Percentiles rank a stretch among this genome's conserved stretches.
Conservation (phyloP, 1,140 invertebrate genomes). For the Zaprionus ornatus region DNA sequence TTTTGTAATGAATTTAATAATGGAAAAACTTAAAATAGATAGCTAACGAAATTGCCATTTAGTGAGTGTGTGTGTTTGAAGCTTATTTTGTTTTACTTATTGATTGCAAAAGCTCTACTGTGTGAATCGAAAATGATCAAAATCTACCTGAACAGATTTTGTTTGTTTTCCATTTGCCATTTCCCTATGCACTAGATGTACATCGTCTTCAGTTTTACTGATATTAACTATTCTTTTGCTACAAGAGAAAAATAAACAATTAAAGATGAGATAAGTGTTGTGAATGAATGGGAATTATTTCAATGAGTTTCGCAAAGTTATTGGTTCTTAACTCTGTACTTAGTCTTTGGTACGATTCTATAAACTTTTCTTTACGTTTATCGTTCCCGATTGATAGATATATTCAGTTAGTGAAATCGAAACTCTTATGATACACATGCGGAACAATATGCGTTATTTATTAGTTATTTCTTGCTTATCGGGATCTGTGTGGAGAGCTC, state of each 20-base stretch:
- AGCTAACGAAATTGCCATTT: slow-evolving; percentile 58
- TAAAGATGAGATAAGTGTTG: slow-evolving; percentile 67
- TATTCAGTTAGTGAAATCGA: background rate
- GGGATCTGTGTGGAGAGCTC: background rate
- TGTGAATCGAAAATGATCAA: slow-evolving; percentile 72
- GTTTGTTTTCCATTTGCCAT: slow-evolving; percentile 87
- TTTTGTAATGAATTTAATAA: slow-evolving; percentile 50
- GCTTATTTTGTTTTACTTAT: slow-evolving; percentile 8
- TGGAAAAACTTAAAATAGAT: slow-evolving; percentile 62
- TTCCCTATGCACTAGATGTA: slow-evolving; percentile 88
- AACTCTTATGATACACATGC: background rate
- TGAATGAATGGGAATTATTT: slow-evolving; percentile 37
- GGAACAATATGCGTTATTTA: background rate
- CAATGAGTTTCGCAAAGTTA: slow-evolving; percentile 19
- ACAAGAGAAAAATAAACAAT: slow-evolving; percentile 85
- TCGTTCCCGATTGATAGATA: background rate
- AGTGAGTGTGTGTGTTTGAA: slow-evolving; percentile 39
- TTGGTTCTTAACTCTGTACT: slow-evolving; percentile 32
- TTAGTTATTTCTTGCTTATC: background rate
- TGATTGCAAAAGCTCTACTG: slow-evolving; percentile 53
- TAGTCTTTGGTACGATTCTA: slow-evolving; percentile 40
- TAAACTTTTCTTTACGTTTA: background rate
- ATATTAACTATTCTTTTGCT: slow-evolving; percentile 90
- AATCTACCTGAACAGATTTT: slow-evolving; percentile 88
- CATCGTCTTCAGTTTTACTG: slow-evolving; percentile 89